Evolutionary conservation across 2,797 vertebrate genomes (phyloP), one percentile per base, ranked within the genome.

Genomic region (Rhinella marina): DNA sequence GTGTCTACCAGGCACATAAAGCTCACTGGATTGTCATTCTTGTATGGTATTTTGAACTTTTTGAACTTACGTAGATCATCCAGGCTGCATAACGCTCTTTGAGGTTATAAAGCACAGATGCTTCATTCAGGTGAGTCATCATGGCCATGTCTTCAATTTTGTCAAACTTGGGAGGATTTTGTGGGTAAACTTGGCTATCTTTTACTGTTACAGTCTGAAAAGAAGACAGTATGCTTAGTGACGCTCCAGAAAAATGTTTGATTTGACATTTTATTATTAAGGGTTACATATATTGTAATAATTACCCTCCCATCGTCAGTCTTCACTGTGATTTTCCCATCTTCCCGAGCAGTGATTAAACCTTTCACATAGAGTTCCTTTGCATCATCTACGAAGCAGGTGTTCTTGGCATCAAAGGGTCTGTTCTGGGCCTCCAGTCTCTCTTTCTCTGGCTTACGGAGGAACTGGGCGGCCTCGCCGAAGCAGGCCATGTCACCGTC

Each of bases 361-460:
- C 90, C 94, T 91, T 96, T 96, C 2, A 96, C 91, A 90, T 95
- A 98, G 84, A 97, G 95, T 75, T 97, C 95, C 23, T 92, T 92
- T 0, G 95, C 59, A 10, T 97, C 95, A 0, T 0, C 27, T 87
- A 97, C 96, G 75, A 94, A 98, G 84, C 93, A 96, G 0, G 95
- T 94, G 0, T 94, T 75, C 92, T 98, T 98, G 54, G 97, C 97
- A 92, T 98, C 97, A 52, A 98, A 98, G 0, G 97, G 96, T 78
- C 89, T 94, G 83, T 97, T 97, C 79, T 98, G 97, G 23, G 96
- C 96, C 57, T 96, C 97, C 0, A 98, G 90, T 6, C 97, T 93
- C 87, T 99, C 97, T 90, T 91, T 96, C 29, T 97, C 97, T 66
- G 96, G 92, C 64, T 98, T 99, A 3, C 97, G 94, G 90, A 98